Conservation (phyloP, 2,113 vertebrate genomes). For the Symphodus melops region DNA sequence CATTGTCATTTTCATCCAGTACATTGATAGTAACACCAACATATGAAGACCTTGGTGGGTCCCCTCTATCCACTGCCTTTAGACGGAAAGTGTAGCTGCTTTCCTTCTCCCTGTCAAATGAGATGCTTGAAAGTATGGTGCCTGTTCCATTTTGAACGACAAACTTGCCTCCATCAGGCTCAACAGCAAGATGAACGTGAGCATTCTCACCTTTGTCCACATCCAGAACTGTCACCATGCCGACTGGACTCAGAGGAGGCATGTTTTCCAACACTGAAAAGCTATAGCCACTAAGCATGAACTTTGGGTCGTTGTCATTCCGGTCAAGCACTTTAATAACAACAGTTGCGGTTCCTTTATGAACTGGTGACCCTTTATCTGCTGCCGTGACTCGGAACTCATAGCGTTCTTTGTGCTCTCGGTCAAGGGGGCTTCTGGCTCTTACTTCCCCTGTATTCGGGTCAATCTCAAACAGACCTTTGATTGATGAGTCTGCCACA, state of each 20-base stretch:
- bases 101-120: constrained; percentile 97
- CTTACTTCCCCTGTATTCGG: constrained; percentile 91
- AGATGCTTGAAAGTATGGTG: constrained; percentile 97
- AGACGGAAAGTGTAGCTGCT: constrained; percentile 97
- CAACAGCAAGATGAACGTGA: constrained; percentile 91
- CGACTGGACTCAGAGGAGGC: constrained; percentile 95
- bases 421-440: constrained; percentile 92
- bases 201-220: constrained; percentile 96
- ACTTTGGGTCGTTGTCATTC: constrained; percentile 98
- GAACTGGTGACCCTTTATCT: constrained; percentile 94
- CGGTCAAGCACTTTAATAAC: constrained; percentile 94
- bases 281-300: constrained; percentile 98
- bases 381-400: constrained; percentile 94
- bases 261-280: constrained; percentile 99
- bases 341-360: constrained; percentile 94
- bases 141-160: constrained; percentile 98
- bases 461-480: constrained; percentile 93
- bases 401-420: constrained; percentile 93
- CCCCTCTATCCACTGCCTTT: constrained; percentile 93
- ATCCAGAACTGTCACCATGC: constrained; percentile 98
- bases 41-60: constrained; percentile 95
- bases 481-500: constrained; percentile 88
- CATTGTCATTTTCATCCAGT: constrained; percentile 97
- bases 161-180: constrained; percentile 96
- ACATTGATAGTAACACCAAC: constrained; percentile 98